Conservation (phyloP, 1,140 invertebrate genomes). For the Pseudomyrmex dendroicus region DNA sequence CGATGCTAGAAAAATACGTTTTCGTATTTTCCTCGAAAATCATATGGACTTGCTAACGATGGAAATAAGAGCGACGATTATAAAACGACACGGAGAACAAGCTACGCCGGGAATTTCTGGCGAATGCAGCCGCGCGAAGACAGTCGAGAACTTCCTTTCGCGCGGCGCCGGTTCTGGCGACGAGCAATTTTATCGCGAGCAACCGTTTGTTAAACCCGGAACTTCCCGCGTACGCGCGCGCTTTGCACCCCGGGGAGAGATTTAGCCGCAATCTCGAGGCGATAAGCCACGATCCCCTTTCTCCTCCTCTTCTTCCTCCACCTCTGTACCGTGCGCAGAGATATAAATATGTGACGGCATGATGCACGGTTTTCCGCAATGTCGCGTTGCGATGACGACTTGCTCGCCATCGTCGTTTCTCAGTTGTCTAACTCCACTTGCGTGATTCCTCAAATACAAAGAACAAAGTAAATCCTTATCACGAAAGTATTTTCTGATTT, state of each 20-base stretch:
- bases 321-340: not conserved
- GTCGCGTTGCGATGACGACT: slow-evolving; percentile 37
- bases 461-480: no score
- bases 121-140: slow-evolving; percentile 40
- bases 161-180: slow-evolving; percentile 40
- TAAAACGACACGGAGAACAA: slow-evolving; percentile 61
- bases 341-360: slow-evolving; percentile 59
- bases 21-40: not conserved
- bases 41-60: not conserved
- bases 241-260: slow-evolving; percentile 40
- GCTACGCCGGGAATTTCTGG: slow-evolving; percentile 8
- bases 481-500: slow-evolving; percentile 18
- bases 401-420: slow-evolving; percentile 16
- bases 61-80: slow-evolving; percentile 68
- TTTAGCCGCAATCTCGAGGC: slow-evolving; percentile 59
- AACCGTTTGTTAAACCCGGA: slow-evolving; percentile 50
- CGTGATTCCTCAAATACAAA: not conserved
- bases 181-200: slow-evolving; percentile 58
- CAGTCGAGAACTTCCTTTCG: slow-evolving; percentile 37
- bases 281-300: slow-evolving; percentile 48
- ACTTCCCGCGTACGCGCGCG: slow-evolving; percentile 22
- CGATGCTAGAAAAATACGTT: not conserved
- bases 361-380: slow-evolving; percentile 40
- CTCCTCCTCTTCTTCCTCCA: not conserved
- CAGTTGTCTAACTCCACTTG: slow-evolving; percentile 13